These are phyloP conservation scores for Sandelia bainsii DNA, from an alignment of 2,797 vertebrate species.

Conservation along the genomic window DNA sequence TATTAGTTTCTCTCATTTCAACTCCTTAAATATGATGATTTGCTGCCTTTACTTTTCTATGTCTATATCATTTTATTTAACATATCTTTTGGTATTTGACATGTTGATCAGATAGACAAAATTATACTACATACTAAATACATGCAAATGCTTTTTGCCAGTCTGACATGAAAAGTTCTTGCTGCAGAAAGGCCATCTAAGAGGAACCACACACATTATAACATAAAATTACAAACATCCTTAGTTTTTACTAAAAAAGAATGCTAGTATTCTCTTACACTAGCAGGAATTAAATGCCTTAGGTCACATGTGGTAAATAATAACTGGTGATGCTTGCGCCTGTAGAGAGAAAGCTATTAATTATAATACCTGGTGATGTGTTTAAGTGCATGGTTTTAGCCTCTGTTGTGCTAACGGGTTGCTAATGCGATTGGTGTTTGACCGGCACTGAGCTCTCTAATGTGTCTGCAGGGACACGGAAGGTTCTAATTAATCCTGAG, in stretches of 20 bases:
- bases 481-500: conserved; percentile 87
- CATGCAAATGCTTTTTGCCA: background rate
- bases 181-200: background rate
- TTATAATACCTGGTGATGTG: conserved; percentile 73
- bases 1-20: background rate
- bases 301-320: conserved; percentile 62
- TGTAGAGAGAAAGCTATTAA: conserved; percentile 72
- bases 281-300: conserved; percentile 55
- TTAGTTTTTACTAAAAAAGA: background rate
- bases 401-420: conserved; percentile 73
- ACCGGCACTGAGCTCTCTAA: conserved; percentile 85
- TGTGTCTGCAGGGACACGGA: conserved; percentile 80
- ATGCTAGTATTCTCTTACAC: background rate
- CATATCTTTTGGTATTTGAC: background rate
- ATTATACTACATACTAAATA: background rate
- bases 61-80: background rate
- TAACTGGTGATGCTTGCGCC: conserved; percentile 41
- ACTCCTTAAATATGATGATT: background rate
- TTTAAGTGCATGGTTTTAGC: conserved; percentile 73
- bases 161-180: conserved; percentile 1
- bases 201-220: background rate
- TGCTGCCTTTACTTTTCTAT: background rate
- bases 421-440: conserved; percentile 83
- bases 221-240: conserved; percentile 11
- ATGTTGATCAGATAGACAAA: background rate